These are phyloP conservation scores for Cylloceria caligata DNA, from an alignment of 2,888 invertebrate genomes.

Conservation along the genomic window DNA sequence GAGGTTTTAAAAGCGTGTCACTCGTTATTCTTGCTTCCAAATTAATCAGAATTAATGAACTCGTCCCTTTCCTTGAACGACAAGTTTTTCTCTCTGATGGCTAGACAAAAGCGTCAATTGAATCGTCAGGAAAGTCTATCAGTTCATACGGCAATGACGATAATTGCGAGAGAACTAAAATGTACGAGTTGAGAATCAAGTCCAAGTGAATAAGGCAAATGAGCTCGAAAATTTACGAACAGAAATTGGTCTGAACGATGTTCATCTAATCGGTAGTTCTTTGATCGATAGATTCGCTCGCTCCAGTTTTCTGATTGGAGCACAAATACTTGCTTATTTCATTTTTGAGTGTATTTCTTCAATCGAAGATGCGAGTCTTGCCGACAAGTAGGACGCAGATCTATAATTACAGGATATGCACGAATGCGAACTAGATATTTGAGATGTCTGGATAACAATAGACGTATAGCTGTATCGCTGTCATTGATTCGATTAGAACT, in stretches of 20 bases:
- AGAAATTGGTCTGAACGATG: neutral
- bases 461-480: conserved; percentile 9
- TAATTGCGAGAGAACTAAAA: neutral
- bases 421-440: too few species aligned
- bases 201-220: too few species aligned
- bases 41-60: conserved; percentile 19
- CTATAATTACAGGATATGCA: too few species aligned
- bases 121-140: neutral
- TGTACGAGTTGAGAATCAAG: neutral
- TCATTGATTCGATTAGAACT: conserved; percentile 54
- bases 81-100: neutral
- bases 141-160: neutral
- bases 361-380: neutral
- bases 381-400: neutral
- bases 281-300: neutral
- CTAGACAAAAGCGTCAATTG: neutral
- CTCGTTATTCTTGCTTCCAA: neutral
- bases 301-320: neutral
- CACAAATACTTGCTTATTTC: neutral
- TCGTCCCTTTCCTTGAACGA: neutral
- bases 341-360: neutral
- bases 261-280: neutral
- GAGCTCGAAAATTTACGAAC: neutral
- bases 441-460: neutral
- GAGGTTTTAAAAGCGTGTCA: neutral